A percentile compares a stretch with the other conserved stretches of the same genome.
Conservation (phyloP, 2,888 invertebrate genomes). For the Caenorhabditis japonica region DNA sequence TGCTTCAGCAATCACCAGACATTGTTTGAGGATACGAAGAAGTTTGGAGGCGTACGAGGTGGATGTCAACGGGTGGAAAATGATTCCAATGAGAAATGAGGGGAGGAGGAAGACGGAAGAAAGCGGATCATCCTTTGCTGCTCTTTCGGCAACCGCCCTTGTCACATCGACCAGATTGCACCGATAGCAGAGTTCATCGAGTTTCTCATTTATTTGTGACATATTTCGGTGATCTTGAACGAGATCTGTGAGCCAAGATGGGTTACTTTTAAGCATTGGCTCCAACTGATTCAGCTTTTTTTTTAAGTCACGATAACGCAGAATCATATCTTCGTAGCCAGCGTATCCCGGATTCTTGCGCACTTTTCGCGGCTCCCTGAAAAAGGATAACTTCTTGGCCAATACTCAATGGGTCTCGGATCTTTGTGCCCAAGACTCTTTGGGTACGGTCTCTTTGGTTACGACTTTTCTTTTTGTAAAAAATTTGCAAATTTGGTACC, state of each 20-base stretch:
- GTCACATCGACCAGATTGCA: neutral
- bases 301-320: no score
- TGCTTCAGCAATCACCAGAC: conserved; percentile 17
- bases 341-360: no score
- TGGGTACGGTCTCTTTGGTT: no score
- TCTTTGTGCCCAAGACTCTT: no score
- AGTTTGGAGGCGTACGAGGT: conserved; percentile 5
- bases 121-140: neutral
- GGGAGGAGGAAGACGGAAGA: conserved; percentile 13
- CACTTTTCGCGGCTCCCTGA: no score
- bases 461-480: no score
- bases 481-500: no score
- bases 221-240: conserved; percentile 4
- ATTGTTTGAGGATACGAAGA: conserved; percentile 15
- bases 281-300: no score
- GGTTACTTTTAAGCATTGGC: no score
- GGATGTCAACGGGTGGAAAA: conserved; percentile 9
- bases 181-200: conserved; percentile 21
- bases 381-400: no score
- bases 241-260: neutral
- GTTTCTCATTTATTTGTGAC: conserved; percentile 30
- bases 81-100: conserved; percentile 1
- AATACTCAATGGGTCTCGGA: no score
- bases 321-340: no score
- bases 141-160: neutral